Base-by-base conservation (phyloP, 2,113 vertebrate species). In the Pelvicachromis taeniatus region DNA sequence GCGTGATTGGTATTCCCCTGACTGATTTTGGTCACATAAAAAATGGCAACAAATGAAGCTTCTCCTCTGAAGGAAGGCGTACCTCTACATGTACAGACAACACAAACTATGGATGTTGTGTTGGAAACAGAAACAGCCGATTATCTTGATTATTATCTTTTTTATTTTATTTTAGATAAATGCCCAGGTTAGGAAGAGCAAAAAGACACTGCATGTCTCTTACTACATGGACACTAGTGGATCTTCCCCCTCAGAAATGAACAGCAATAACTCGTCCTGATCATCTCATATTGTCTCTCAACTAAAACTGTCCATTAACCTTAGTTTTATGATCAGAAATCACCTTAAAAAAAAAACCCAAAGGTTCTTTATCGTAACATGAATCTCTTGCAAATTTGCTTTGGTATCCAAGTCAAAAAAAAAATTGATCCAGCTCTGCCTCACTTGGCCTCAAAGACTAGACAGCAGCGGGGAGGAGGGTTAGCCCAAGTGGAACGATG, bases 401-500 rank as follows among this genome's bases (percentile, higher is more conserved):
- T 59, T 70, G 45, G 53, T 50, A 73, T 84, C 19, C 11, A n/a
- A 33, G 10, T 59, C 13, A 80, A 77, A 29, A 38, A 52, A 33
- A 7, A 33, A 87, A 85, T 61, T 13, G 40, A 87, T 80, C 23
- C 23, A 29, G 9, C 70, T 80, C n/a, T 33, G 63, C 33, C 19
- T 54, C 45, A 45, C 56, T 79, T 38, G n/a, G 77, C 35, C 63
- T 50, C 54, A 77, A 56, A 77, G 42, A 63, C 78, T 52, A 68
- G 50, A 40, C 31, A 59, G 53, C 19, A 40, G 73, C 38, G 56
- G 78, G 82, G n/a, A 48, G 21, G 48, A 21, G 21, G 63, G 63
- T 26, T 21, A 59, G 42, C 17, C 29, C 78, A 56, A 56, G 70
- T 90, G 90, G 68, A 92, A 88, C 40, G 9, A 85, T 75, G 82